Percentiles rank a stretch among this genome's conserved stretches.
Conservation (phyloP, 2,797 vertebrate species). For the Oophaga sylvatica region DNA sequence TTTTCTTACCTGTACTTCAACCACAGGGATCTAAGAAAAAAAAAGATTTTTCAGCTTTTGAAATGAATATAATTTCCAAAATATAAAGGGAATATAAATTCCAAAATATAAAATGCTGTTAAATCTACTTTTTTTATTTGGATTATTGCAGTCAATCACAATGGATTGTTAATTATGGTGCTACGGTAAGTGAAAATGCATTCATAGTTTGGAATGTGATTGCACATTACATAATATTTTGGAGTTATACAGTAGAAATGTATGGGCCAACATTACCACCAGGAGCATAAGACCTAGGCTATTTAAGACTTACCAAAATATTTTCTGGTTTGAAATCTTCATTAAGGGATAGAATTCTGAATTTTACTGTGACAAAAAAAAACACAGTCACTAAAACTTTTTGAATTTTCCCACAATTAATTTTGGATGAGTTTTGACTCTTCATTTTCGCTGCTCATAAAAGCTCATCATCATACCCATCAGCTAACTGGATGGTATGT, state of each 20-base stretch:
- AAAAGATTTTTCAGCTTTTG: not conserved
- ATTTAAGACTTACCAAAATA: conserved; percentile 61
- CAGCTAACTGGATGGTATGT: no score
- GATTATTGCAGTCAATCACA: not conserved
- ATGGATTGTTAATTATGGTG: not conserved
- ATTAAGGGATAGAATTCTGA: conserved; percentile 63
- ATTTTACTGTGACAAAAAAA: conserved; percentile 62
- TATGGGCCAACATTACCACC: not conserved
- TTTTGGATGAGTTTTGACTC: no score
- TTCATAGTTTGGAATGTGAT: not conserved
- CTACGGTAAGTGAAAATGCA: not conserved
- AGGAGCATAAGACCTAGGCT: not conserved
- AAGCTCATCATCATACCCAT: no score
- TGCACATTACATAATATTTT: not conserved
- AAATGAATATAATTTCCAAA: not conserved
- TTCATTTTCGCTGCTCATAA: no score
- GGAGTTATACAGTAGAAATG: not conserved
- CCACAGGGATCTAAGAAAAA: conserved; percentile 35
- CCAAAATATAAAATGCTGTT: not conserved
- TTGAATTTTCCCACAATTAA: not conserved
- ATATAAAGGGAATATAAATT: not conserved
- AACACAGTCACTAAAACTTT: not conserved
- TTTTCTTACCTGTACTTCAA: conserved; percentile 48
- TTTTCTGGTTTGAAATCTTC: conserved; percentile 60
- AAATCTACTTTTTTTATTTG: not conserved